Evolutionary conservation across 2,113 vertebrate genomes (phyloP), one percentile per base, ranked within the genome.

Genomic region (Oncorhynchus tshawytscha): DNA sequence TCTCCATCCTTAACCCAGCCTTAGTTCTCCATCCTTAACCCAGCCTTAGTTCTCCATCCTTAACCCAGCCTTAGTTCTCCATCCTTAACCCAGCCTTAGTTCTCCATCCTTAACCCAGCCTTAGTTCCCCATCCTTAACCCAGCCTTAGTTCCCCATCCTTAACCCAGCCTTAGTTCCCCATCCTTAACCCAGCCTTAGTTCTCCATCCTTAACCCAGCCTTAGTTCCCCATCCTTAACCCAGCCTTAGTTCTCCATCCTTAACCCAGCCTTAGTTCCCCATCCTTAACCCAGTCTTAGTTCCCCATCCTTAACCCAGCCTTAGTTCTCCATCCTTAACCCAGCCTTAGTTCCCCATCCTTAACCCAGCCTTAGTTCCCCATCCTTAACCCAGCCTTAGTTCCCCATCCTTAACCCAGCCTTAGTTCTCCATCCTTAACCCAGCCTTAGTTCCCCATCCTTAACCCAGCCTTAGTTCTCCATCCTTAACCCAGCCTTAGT

Each of bases 151-250:
- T 51, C 13, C 0, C 15, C 34, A 39, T 39, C 34, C 34, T 39
- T 34, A 34, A 29, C 29, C 29, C 29, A 29, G 29, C 29, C 29
- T 29, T 29, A 29, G 29, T 29, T 29, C 3, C 0, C 29, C 29
- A 29, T 29, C 29, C 29, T 60, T 95, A 94, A 94, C 91, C 92
- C 89, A 90, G 93, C 94, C 94, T 94, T 94, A 16, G 11, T 51
- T 51, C 13, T 0, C 15, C 34, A 39, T 39, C 34, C 34, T 39
- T 34, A 34, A 29, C 29, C 29, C 29, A 29, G 29, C 29, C 29
- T 29, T 29, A 29, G 29, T 29, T 29, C 29, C 0, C 29, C 29
- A 29, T 29, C 29, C 29, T 60, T 95, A 94, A 94, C 91, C 92
- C 90, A 90, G 93, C 94, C 94, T 94, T 94, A 15, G 9, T 51